phyloP scores from a whole-genome alignment of 2,888 invertebrate genomes.

The Uloborus plumipes region DNA sequence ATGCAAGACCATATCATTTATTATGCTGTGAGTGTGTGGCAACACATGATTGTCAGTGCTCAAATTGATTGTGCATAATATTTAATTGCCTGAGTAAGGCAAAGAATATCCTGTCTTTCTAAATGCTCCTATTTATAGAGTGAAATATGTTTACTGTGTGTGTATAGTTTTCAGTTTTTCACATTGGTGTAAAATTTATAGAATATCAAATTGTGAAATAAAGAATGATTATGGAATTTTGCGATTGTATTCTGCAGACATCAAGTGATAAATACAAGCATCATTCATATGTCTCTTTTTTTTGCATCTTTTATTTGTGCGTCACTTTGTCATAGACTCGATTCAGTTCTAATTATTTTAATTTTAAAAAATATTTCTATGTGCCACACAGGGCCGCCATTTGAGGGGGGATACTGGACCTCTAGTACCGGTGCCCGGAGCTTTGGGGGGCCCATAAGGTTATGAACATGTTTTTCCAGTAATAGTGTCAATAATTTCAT shows the following conservation, averaged over 20 bases:
- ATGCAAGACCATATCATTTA: constrained; percentile 61
- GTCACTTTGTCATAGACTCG: no score
- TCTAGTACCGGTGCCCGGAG: no score
- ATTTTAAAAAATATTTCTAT: no score
- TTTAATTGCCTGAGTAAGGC: constrained; percentile 15
- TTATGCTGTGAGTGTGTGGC: constrained; percentile 42
- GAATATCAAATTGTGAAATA: constrained; percentile 54
- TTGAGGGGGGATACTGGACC: no score
- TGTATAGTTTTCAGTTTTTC: constrained; percentile 63
- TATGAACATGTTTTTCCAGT: no score
- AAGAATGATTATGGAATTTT: constrained; percentile 49
- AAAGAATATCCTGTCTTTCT: constrained; percentile 48
- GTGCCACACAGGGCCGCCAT: no score
- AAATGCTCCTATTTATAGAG: constrained; percentile 62
- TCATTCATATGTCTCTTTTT: no score
- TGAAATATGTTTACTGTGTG: constrained; percentile 49
- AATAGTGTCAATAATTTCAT: no score
- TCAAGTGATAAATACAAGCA: no score
- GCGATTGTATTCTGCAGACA: neutral
- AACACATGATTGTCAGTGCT: constrained; percentile 35
- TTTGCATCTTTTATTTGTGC: no score
- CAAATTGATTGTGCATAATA: constrained; percentile 40
- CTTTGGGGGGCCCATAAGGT: no score
- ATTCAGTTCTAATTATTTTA: no score
- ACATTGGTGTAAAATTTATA: constrained; percentile 59